Conservation (phyloP, 1,140 invertebrate genomes). For the Drosophila sulfurigaster region DNA sequence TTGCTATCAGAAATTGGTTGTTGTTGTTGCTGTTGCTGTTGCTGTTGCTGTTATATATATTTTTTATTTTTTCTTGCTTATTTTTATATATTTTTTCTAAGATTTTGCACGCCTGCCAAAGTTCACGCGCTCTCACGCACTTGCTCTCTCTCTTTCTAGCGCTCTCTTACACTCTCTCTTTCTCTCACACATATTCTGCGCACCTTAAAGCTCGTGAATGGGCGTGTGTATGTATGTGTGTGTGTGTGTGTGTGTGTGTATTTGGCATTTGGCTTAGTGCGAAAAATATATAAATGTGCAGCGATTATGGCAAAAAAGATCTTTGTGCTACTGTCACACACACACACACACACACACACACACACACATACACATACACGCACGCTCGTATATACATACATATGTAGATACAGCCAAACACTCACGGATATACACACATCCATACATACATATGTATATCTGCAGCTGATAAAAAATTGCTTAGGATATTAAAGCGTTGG, state of each 20-base stretch:
- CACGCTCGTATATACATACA: too few relatives aligned
- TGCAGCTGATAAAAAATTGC: constrained; percentile 49
- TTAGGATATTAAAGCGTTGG: constrained; percentile 49
- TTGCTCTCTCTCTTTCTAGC: constrained; percentile 31
- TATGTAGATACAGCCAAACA: constrained; percentile 31
- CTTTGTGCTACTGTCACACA: constrained; percentile 52
- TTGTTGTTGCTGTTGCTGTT: constrained; percentile 39
- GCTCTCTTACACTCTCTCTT: constrained; percentile 31
- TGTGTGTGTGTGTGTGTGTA: constrained; percentile 22
- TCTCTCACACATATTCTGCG: constrained; percentile 38
- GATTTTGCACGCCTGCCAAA: constrained; percentile 68
- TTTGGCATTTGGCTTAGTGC: constrained; percentile 51
- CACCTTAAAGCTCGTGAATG: constrained; percentile 64
- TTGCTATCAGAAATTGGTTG: constrained; percentile 45
- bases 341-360: constrained; percentile 48
- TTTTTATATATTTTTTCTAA: constrained; percentile 44
- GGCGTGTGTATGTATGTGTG: constrained; percentile 24
- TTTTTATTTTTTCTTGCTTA: constrained; percentile 21
- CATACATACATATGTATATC: background rate
- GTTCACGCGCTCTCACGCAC: constrained; percentile 74
- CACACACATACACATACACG: too few relatives aligned
- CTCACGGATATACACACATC: too few relatives aligned
- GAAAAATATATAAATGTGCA: constrained; percentile 74
- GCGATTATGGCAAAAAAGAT: constrained; percentile 76
- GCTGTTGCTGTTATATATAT: constrained; percentile 23